These are phyloP conservation scores for Lysiphlebus fabarum DNA, from an alignment of 1,140 invertebrate genomes.

Conservation along the genomic window DNA sequence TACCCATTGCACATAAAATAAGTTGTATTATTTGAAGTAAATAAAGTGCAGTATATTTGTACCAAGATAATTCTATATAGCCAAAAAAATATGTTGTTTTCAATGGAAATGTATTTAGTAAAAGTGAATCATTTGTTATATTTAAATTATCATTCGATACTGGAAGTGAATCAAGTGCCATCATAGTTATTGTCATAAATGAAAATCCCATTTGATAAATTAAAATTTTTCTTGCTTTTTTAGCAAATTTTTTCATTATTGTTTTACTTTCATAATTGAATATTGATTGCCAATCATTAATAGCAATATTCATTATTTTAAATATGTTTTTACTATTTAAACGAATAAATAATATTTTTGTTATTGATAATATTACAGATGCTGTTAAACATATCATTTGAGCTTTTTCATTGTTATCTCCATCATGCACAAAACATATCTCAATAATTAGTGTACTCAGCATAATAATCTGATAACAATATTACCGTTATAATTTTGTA, in stretches of 20 bases:
- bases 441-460: no score
- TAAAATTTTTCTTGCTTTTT: constrained; percentile 16
- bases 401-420: no score
- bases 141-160: background rate
- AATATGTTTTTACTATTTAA: constrained; percentile 8
- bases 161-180: no score
- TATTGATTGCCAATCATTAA: constrained; percentile 15
- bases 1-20: constrained; percentile 17
- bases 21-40: constrained; percentile 22
- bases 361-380: background rate
- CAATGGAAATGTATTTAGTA: constrained; percentile 22
- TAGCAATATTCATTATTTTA: constrained; percentile 3
- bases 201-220: constrained; percentile 14
- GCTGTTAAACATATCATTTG: no score
- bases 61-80: background rate
- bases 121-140: background rate
- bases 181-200: no score
- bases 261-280: background rate
- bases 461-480: no score
- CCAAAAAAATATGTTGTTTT: constrained; percentile 23
- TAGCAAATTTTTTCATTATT: constrained; percentile 23
- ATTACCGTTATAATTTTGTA: no score
- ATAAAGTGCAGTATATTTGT: constrained; percentile 20
- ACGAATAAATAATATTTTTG: constrained; percentile 6
- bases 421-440: no score